Percentiles rank a stretch among this genome's conserved stretches.
These are phyloP conservation scores for Aphidius colemani DNA, from an alignment of 2,888 invertebrate species.

Conservation along the genomic window DNA sequence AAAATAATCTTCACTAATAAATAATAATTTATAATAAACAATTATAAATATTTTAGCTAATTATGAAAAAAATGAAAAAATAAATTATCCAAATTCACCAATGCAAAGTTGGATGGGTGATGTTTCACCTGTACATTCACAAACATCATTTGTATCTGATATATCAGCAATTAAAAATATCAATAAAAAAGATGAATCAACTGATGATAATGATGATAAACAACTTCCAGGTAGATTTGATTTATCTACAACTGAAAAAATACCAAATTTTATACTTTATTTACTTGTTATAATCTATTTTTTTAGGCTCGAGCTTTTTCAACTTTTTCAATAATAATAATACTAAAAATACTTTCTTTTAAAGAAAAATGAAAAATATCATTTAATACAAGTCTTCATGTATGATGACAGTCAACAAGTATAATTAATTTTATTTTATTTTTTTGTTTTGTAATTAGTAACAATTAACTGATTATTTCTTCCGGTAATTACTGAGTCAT, in stretches of 20 bases:
- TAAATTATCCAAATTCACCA: neutral
- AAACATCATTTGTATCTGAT: neutral
- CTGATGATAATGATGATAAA: neutral
- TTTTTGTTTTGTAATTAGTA: neutral
- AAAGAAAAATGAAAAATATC: neutral
- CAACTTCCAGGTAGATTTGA: neutral
- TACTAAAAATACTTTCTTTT: neutral
- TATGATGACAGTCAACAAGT: neutral
- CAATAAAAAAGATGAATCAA: neutral
- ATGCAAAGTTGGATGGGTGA: neutral
- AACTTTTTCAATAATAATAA: neutral
- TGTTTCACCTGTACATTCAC: neutral
- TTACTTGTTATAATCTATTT: neutral
- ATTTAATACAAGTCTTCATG: neutral
- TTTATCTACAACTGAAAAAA: neutral
- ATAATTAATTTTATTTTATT: neutral
- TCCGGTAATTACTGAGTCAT: neutral
- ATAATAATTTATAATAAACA: neutral
- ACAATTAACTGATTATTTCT: slow-evolving; percentile 1
- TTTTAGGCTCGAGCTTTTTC: neutral
- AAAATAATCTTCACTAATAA: neutral
- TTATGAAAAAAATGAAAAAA: neutral
- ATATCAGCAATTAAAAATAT: slow-evolving; percentile 1
- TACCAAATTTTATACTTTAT: neutral
- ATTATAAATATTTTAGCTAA: neutral